Conservation (phyloP, 2,113 vertebrate genomes). For the Leucopternis melanops region DNA sequence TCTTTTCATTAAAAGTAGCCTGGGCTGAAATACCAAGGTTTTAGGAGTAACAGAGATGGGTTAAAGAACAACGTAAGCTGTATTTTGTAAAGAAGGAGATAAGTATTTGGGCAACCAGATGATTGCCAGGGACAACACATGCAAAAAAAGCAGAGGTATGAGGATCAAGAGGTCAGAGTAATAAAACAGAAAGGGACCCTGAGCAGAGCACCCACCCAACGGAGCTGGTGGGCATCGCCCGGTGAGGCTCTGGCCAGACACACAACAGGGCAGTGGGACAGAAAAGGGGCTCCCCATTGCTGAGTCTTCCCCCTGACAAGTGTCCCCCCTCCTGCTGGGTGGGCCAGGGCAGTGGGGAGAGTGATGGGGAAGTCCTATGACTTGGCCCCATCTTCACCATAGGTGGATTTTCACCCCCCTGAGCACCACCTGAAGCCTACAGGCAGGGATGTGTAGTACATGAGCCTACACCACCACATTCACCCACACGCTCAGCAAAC, state of each 20-base stretch:
- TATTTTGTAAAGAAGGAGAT: background rate
- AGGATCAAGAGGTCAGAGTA: background rate
- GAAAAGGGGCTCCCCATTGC: background rate
- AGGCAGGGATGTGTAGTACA: background rate
- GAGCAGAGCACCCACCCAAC: background rate
- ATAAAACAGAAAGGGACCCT: background rate
- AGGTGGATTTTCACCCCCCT: background rate
- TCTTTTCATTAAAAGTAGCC: background rate
- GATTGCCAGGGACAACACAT: background rate
- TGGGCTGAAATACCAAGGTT: background rate
- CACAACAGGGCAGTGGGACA: background rate
- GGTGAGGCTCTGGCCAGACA: background rate
- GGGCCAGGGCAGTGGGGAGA: background rate
- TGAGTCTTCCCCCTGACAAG: background rate
- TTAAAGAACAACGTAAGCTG: background rate
- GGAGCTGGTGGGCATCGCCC: accelerated
- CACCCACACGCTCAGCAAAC: background rate
- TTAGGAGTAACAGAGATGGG: background rate
- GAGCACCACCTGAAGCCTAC: background rate
- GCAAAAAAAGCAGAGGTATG: background rate
- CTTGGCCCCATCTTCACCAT: background rate
- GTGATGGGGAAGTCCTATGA: background rate
- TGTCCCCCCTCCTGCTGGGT: background rate
- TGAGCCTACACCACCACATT: background rate
- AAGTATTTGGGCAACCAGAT: background rate